Evolutionary conservation across 2,888 invertebrate genomes (phyloP).

Genomic region (Mythimna vitellina): DNA sequence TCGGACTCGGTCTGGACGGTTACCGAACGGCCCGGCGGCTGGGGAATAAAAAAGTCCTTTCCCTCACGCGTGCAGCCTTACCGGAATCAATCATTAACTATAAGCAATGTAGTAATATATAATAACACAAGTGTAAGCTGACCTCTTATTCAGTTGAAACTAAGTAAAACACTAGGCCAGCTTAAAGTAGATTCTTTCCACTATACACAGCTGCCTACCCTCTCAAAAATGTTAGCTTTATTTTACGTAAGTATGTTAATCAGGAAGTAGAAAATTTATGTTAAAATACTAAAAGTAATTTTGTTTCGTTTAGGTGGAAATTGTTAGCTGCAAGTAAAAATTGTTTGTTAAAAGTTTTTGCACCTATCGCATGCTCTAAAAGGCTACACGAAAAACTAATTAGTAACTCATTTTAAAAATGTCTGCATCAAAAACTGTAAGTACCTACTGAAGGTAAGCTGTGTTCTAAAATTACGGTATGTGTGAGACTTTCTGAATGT

Average conservation of each 20-base stretch:
- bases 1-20: too few relatives aligned
- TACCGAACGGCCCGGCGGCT: too few relatives aligned
- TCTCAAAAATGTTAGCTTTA: neutral
- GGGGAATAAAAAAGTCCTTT: too few relatives aligned
- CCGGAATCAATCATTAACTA: too few relatives aligned
- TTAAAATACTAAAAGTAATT: constrained; percentile 31
- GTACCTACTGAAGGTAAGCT: neutral
- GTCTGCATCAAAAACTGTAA: constrained; percentile 1
- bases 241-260: neutral
- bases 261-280: constrained; percentile 1
- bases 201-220: too few relatives aligned
- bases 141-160: too few relatives aligned
- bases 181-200: too few relatives aligned
- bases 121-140: too few relatives aligned
- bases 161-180: too few relatives aligned
- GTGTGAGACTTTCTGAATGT: neutral
- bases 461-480: neutral
- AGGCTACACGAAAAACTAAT: constrained; percentile 28
- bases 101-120: too few relatives aligned
- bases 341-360: constrained; percentile 21
- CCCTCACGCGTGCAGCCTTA: too few relatives aligned
- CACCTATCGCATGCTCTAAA: constrained; percentile 1
- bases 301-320: constrained; percentile 1
- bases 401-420: constrained; percentile 13
- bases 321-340: constrained; percentile 25